Evolutionary conservation across 2,797 vertebrate species (phyloP).

Genomic region (Passerculus sandwichensis): DNA sequence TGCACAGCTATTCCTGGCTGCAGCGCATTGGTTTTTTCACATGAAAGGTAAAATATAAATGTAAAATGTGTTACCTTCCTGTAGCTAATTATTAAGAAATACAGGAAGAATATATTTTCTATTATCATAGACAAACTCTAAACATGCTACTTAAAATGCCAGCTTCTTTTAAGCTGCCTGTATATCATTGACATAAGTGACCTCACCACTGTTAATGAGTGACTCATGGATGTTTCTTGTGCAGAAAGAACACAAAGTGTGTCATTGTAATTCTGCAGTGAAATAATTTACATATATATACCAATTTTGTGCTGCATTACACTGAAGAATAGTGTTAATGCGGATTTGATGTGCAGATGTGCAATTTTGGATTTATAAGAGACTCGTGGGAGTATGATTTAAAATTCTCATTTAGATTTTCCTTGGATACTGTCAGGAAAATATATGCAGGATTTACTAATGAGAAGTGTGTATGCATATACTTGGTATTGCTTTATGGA

Average conservation of each 20-base stretch:
- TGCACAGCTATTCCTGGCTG: background rate
- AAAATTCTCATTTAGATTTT: background rate
- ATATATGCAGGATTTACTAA: background rate
- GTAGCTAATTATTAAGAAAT: background rate
- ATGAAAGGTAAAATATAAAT: background rate
- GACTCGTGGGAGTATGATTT: background rate
- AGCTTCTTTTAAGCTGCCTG: background rate
- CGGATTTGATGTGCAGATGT: background rate
- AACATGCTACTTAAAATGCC: background rate
- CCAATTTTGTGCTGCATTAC: background rate
- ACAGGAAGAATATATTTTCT: background rate
- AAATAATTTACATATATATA: background rate
- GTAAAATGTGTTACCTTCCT: background rate
- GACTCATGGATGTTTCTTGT: conserved; percentile 22
- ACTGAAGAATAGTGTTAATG: background rate
- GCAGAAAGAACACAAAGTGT: background rate
- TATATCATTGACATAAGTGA: background rate
- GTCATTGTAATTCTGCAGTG: background rate
- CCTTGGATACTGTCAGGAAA: background rate
- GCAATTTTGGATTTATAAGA: background rate
- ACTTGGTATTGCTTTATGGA: background rate
- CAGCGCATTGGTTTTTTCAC: background rate
- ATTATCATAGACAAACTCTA: background rate
- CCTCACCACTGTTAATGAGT: conserved; percentile 37
- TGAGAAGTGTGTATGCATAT: background rate